A percentile compares a stretch with the other conserved stretches of the same genome.
Evolutionary conservation across 2,797 vertebrate species (phyloP).

Genomic region (Gambelia wislizenii): DNA sequence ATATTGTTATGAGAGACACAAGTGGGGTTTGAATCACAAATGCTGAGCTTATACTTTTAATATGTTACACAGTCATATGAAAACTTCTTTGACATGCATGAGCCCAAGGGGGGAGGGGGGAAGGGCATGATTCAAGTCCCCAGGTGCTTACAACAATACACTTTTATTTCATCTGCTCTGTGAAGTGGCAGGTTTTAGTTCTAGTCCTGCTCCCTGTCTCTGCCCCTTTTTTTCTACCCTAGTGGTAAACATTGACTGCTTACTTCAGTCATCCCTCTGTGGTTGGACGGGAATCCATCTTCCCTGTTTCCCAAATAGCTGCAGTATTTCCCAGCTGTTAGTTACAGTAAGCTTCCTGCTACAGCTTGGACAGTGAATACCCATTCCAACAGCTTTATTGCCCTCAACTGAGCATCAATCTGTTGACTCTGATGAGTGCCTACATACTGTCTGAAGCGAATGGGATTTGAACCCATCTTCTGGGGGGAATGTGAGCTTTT

Average conservation of each 20-base stretch:
- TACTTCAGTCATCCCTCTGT: neutral
- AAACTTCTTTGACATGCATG: neutral
- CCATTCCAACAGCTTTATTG: neutral
- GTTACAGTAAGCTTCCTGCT: neutral
- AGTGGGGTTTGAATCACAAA: neutral
- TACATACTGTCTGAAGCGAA: neutral
- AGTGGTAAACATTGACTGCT: neutral
- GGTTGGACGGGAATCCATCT: too few species aligned
- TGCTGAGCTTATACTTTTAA: too few species aligned
- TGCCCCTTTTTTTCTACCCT: neutral
- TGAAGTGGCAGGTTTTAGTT: neutral
- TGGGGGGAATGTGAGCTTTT: neutral
- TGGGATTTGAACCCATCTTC: neutral
- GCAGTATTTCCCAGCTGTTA: neutral
- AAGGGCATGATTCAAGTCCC: neutral
- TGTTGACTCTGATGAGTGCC: neutral
- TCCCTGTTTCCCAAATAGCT: neutral
- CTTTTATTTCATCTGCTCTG: neutral
- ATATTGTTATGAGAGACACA: neutral
- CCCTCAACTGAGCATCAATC: too few species aligned
- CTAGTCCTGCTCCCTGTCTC: neutral
- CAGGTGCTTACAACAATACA: neutral
- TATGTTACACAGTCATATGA: neutral
- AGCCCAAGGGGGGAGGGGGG: neutral
- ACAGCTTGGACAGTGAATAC: neutral